phyloP scores from a whole-genome alignment of 2,888 invertebrate genomes.

The Loripinus fragilis region DNA sequence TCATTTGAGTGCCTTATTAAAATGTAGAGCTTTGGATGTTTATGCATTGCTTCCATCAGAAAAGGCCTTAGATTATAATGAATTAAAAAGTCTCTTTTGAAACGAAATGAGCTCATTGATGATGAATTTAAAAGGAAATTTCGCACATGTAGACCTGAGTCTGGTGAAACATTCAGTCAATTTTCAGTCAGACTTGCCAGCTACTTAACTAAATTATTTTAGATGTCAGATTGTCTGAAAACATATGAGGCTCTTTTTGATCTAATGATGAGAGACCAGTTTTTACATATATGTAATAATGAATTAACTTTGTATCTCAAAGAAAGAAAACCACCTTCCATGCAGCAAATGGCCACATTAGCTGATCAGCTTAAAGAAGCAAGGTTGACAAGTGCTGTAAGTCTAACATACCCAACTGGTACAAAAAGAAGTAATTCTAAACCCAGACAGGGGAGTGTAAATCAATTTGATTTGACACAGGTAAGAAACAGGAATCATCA shows the following conservation, averaged over 20 bases:
- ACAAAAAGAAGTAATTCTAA: background rate
- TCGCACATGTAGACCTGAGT: background rate
- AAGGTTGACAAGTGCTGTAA: background rate
- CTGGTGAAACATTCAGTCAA: background rate
- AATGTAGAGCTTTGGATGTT: background rate
- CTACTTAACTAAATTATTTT: background rate
- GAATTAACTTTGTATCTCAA: background rate
- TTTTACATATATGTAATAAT: background rate
- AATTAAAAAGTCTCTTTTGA: background rate
- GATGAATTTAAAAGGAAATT: background rate
- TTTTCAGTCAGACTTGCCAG: background rate
- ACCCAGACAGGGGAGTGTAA: background rate
- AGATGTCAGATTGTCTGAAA: background rate
- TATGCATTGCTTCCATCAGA: background rate
- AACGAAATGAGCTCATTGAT: background rate
- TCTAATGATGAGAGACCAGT: background rate
- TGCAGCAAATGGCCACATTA: background rate
- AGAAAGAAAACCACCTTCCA: background rate
- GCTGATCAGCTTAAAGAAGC: too few species aligned
- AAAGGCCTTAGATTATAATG: background rate
- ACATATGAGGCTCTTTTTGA: background rate
- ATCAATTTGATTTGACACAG: background rate
- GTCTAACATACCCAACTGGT: background rate
- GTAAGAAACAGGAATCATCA: background rate
- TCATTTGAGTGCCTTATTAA: background rate